Conservation (phyloP, 2,888 invertebrate genomes). For the Gymnoscelis rufifasciata region DNA sequence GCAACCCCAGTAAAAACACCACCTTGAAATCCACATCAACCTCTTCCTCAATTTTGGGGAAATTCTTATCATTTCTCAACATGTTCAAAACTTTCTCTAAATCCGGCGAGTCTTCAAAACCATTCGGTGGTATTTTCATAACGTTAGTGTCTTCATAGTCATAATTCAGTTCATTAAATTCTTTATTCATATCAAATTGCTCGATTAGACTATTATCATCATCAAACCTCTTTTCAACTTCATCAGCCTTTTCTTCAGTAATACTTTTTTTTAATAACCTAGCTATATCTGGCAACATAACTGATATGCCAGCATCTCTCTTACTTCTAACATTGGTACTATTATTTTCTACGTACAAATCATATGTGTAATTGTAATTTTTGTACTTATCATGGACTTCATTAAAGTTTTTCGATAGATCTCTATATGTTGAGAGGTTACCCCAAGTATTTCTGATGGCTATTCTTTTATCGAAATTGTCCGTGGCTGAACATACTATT, state of each 20-base stretch:
- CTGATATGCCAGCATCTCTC: constrained; percentile 48
- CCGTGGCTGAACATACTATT: constrained; percentile 86
- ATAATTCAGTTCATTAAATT: constrained; percentile 49
- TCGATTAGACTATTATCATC: constrained; percentile 53
- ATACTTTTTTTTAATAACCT: constrained; percentile 54
- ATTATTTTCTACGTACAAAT: constrained; percentile 43
- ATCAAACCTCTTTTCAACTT: constrained; percentile 50
- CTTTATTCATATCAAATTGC: constrained; percentile 68
- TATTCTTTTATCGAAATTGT: constrained; percentile 81
- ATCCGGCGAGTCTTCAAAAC: constrained; percentile 51
- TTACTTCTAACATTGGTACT: constrained; percentile 35
- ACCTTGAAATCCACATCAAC: constrained; percentile 51
- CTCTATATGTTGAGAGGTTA: constrained; percentile 57
- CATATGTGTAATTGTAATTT: constrained; percentile 59
- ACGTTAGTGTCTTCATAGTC: constrained; percentile 63
- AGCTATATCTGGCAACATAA: constrained; percentile 28
- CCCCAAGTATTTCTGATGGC: constrained; percentile 88
- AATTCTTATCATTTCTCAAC: constrained; percentile 44
- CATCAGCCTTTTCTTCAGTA: constrained; percentile 43
- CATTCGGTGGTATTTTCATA: constrained; percentile 70
- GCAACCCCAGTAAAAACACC: constrained; percentile 80
- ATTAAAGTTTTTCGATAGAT: constrained; percentile 47
- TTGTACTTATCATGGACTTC: constrained; percentile 51
- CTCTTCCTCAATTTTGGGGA: constrained; percentile 36
- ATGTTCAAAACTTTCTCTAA: constrained; percentile 48